Conservation (phyloP, 2,797 vertebrate species). For the Cyprinodon diabolis region DNA sequence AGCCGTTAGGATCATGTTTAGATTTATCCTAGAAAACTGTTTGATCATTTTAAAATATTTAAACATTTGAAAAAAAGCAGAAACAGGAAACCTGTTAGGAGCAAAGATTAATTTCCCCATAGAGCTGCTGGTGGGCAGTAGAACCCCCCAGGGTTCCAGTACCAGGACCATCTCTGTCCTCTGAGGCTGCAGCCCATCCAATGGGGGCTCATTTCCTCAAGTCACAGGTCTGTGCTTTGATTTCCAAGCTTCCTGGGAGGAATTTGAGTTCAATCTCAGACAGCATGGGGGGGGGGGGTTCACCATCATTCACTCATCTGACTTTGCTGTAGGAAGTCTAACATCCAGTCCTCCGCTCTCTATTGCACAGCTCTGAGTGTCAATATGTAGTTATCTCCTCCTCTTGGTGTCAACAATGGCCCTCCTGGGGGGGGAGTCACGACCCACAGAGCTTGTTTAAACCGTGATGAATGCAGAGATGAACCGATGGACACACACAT, state of each 20-base stretch:
- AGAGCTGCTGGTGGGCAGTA: background rate
- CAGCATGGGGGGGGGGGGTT: constrained; percentile 13
- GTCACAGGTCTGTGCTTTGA: constrained; percentile 60
- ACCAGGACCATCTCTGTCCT: constrained; percentile 13
- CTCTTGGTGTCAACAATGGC: constrained; percentile 50
- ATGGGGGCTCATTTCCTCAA: constrained; percentile 52
- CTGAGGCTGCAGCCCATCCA: background rate
- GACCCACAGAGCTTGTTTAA: constrained; percentile 57
- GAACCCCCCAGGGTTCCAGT: background rate
- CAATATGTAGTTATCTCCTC: constrained; percentile 68
- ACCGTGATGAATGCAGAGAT: constrained; percentile 51
- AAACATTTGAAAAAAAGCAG: background rate
- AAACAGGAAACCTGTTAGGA: background rate
- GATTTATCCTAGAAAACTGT: too few relatives aligned
- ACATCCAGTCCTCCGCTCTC: constrained; percentile 38
- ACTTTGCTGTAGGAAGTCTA: constrained; percentile 42
- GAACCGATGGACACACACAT: constrained; percentile 33
- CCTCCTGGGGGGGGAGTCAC: constrained; percentile 36
- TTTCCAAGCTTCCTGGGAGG: constrained; percentile 49
- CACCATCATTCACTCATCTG: constrained; percentile 48
- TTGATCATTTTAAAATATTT: too few relatives aligned
- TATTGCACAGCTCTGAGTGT: constrained; percentile 33
- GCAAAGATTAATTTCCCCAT: background rate
- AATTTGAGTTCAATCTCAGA: constrained; percentile 23
- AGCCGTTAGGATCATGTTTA: too few relatives aligned